A percentile compares a stretch with the other conserved stretches of the same genome.
Conservation (phyloP, 2,888 invertebrate genomes). For the Drosophila kambysellisi region DNA sequence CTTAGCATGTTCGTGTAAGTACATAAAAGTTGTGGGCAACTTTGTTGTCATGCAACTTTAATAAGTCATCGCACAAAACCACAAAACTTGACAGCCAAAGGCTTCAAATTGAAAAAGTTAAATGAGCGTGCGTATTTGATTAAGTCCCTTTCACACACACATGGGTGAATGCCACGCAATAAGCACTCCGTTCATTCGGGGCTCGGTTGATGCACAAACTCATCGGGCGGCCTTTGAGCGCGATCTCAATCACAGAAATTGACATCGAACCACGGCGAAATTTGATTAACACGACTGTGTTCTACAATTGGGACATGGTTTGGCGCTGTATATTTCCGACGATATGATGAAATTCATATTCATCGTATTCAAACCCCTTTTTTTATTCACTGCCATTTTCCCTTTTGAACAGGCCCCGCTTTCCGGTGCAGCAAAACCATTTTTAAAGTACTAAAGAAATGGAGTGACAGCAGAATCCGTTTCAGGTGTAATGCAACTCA, state of each 20-base stretch:
- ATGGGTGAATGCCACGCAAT: neutral
- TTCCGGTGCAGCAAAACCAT: slow-evolving; percentile 28
- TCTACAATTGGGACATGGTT: slow-evolving; percentile 34
- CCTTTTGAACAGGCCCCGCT: slow-evolving; percentile 18
- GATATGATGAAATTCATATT: neutral
- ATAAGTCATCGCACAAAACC: slow-evolving; percentile 66
- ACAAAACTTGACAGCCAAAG: slow-evolving; percentile 69
- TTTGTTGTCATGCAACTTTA: slow-evolving; percentile 79
- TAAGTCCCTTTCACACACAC: slow-evolving; percentile 34
- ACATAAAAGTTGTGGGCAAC: slow-evolving; percentile 54
- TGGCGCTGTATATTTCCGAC: neutral
- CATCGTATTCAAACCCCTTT: slow-evolving; percentile 4
- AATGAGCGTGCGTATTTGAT: slow-evolving; percentile 73
- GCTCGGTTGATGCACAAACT: slow-evolving; percentile 19
- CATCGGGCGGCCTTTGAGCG: slow-evolving; percentile 18
- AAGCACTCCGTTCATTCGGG: slow-evolving; percentile 4
- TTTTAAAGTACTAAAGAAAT: slow-evolving; percentile 20
- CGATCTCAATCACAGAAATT: slow-evolving; percentile 48
- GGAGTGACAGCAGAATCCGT: slow-evolving; percentile 12
- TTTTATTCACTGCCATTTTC: slow-evolving; percentile 19
- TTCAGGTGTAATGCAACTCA: slow-evolving; percentile 8
- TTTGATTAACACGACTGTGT: slow-evolving; percentile 44
- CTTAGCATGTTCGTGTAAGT: slow-evolving; percentile 8
- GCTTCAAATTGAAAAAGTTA: slow-evolving; percentile 77
- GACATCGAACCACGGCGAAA: slow-evolving; percentile 8